These are phyloP conservation scores for Trachelipus rathkii DNA, from an alignment of 1,140 invertebrate species.

Conservation along the genomic window DNA sequence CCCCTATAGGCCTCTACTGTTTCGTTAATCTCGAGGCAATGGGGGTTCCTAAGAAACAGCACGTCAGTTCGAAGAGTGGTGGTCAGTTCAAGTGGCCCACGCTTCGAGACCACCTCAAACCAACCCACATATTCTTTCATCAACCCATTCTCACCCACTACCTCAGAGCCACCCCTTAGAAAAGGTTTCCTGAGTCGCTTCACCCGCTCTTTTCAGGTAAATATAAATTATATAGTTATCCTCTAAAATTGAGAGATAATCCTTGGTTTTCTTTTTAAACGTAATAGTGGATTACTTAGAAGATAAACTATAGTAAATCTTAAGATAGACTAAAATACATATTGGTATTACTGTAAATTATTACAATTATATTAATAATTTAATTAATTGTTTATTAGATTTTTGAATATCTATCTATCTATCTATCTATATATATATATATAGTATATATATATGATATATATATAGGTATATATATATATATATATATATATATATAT, in stretches of 20 bases:
- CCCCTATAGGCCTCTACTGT: slow-evolving; percentile 68
- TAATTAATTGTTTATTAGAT: background rate
- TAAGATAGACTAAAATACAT: background rate
- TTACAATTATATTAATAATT: background rate
- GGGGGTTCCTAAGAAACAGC: slow-evolving; percentile 16
- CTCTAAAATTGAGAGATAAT: background rate
- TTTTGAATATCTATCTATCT: too few relatives aligned
- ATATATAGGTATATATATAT: slow-evolving; percentile 21
- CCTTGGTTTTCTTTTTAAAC: background rate
- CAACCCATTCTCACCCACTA: slow-evolving; percentile 10
- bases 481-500: background rate
- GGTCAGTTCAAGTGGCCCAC: slow-evolving; percentile 39
- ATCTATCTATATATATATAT: too few relatives aligned
- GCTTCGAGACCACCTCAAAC: slow-evolving; percentile 30
- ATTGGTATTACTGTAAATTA: background rate
- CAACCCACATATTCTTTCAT: background rate
- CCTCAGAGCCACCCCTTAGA: slow-evolving; percentile 7
- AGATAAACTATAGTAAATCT: background rate
- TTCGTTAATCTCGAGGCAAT: slow-evolving; percentile 57
- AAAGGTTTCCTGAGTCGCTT: slow-evolving; percentile 15
- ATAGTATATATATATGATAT: slow-evolving; percentile 18
- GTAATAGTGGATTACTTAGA: background rate
- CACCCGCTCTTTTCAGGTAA: slow-evolving; percentile 41
- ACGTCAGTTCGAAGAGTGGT: slow-evolving; percentile 31
- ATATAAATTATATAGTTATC: background rate